Base-by-base conservation (phyloP, 92 coral and sea anemone genomes). In the Epizoanthus illoricatus region DNA sequence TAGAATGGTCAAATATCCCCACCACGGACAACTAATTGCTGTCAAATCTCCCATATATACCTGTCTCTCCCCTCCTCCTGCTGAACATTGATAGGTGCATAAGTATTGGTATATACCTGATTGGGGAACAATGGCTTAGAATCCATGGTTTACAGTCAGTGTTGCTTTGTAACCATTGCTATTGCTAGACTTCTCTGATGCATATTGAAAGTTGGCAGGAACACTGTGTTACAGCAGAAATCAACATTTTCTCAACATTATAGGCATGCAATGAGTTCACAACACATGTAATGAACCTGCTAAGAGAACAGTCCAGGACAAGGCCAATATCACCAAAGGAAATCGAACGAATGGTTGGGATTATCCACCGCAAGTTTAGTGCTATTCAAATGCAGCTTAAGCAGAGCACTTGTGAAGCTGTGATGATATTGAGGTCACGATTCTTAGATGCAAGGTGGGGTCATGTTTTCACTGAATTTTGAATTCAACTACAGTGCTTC, bases 301-400 rank as follows among this genome's bases (percentile, higher is more conserved):
- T 97, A 75, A 90, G 98, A 76, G 99, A 97, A 45, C 99, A 97
- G 73, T 97, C 99, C 16, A 90, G 99, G 58, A 94, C 99, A 72
- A 82, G 99, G 58, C 99, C 99, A 10, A 97, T 97, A 54, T 90
- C 99, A 64, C 93, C 97, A n/a, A 94, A 97, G 85, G 99, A 97
- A 80, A 97, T 97, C 33, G 98, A 97, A 69, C 83, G 98, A 23
- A 97, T 97, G 99, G 99, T 97, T 73, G 92, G 92, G 17, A 97
- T 97, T 56, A 97, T 97, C 78, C 99, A 97, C 68, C 95, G 99
- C 61, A 97, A 97, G 84, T 97, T 97, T 85, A 97, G 99, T 90
- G 99, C 99, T 55, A 97, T 97, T 57, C 99, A 97, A 87, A 97
- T 97, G 99, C 99, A 97, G 73, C 92, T 97, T 39, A 97, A 97